Evolutionary conservation across 1,140 invertebrate species (phyloP).

Genomic region (Teleogryllus occipitalis): DNA sequence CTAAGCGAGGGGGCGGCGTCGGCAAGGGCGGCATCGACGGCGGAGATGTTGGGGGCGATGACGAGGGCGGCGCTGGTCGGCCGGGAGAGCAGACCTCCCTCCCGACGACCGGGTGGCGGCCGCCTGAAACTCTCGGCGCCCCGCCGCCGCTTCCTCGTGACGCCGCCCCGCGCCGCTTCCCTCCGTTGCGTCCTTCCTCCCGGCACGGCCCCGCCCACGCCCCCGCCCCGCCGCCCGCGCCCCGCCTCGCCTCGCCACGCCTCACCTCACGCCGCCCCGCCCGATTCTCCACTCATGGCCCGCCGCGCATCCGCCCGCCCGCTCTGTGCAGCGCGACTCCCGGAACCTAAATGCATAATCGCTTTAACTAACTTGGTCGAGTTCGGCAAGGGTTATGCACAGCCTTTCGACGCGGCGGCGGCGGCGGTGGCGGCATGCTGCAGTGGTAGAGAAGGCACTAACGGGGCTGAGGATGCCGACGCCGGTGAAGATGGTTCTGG

Average conservation of each 20-base stretch:
- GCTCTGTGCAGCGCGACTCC: neutral
- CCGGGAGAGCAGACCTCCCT: neutral
- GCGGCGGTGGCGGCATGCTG: neutral
- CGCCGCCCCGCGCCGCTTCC: too few relatives aligned
- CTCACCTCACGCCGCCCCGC: too few relatives aligned
- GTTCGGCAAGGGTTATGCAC: neutral
- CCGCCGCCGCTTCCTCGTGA: too few relatives aligned
- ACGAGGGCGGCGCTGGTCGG: too few relatives aligned
- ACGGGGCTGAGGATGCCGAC: too few relatives aligned
- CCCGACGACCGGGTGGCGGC: neutral
- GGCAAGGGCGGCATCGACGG: neutral
- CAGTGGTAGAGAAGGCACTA: neutral
- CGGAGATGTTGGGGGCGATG: too few relatives aligned
- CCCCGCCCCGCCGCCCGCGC: too few relatives aligned
- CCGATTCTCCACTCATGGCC: neutral
- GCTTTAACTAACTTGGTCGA: neutral
- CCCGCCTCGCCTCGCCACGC: neutral
- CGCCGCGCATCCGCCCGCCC: neutral
- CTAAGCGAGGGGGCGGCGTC: neutral
- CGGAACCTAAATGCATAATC: conserved; percentile 1
- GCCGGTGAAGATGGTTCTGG: neutral
- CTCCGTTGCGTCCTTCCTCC: neutral
- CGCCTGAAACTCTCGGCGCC: neutral
- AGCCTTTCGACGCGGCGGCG: neutral
- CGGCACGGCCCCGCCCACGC: too few relatives aligned